These are phyloP conservation scores for Thera britannica DNA, from an alignment of 2,888 invertebrate species.

Conservation along the genomic window DNA sequence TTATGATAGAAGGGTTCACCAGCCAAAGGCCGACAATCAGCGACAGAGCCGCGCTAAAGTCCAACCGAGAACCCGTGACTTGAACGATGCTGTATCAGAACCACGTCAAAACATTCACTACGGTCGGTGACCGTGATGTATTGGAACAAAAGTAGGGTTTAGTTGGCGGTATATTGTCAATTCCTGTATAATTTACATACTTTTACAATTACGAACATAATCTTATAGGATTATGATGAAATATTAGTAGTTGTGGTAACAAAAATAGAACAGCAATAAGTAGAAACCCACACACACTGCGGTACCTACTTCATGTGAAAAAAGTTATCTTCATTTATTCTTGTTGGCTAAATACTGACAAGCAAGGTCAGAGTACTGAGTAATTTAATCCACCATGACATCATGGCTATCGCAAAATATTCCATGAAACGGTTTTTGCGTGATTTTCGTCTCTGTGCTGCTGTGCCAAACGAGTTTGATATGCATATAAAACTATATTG, in stretches of 20 bases:
- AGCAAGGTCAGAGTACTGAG: constrained; percentile 71
- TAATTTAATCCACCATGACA: constrained; percentile 81
- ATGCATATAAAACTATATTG: not conserved
- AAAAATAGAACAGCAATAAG: not conserved
- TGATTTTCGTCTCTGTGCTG: constrained; percentile 25
- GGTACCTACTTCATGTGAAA: constrained; percentile 2
- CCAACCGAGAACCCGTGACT: too few relatives aligned
- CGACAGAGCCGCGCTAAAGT: too few relatives aligned
- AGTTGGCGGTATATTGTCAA: too few relatives aligned
- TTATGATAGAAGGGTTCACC: too few relatives aligned
- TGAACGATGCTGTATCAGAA: too few relatives aligned
- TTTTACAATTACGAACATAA: too few relatives aligned
- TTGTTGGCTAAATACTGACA: constrained; percentile 56
- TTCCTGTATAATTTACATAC: too few relatives aligned
- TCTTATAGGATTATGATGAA: too few relatives aligned
- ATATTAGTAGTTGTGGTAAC: not conserved
- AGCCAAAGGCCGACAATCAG: too few relatives aligned
- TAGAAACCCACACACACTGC: not conserved
- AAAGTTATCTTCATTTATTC: constrained; percentile 14
- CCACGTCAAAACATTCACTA: too few relatives aligned
- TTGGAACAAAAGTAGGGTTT: too few relatives aligned
- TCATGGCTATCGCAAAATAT: constrained; percentile 78
- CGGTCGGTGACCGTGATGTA: too few relatives aligned
- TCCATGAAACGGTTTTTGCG: constrained; percentile 74
- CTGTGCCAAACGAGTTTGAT: constrained; percentile 20